Base-by-base conservation (phyloP, 23 tunicate genomes). In the Clavelina lepadiformis region DNA sequence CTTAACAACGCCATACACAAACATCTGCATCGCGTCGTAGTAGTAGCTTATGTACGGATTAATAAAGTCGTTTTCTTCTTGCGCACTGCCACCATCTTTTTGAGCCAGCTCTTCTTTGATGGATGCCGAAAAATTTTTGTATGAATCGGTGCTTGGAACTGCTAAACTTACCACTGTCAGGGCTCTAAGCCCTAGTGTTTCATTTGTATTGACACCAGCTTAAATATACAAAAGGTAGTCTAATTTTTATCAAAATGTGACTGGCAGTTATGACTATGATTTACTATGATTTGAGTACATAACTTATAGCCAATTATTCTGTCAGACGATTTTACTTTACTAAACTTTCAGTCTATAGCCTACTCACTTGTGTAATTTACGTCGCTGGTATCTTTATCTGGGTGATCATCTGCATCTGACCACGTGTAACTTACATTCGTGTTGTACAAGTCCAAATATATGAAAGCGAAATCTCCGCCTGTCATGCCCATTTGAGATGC, bases 391-490 rank as follows among this genome's bases (percentile, higher is more conserved):
- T 72, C 65, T 3, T 5, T 4, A 2, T 35, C 29, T 23, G 47
- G n/a, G 1, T 62, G 51, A 46, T 89, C 97, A 30, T 81, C 88
- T 1, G 57, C 75, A 31, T 81, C 73, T 2, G 74, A 65, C 97
- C 97, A 89, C 11, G 25, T 23, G 38, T 81, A 81, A 22, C 71
- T 74, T 25, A 31, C 54, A 79, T 89, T 89, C 25, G 87, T 60
- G 51, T 89, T 89, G 74, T 89, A 89, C 8, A 75, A 53, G 62
- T 89, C 97, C 19, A 89, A 53, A 55, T 81, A 89, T 23, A 80
- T 58, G 70, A 81, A 89, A 35, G 79, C 76, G 76, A 33, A 75
- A 19, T 80, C 80, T 3, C 91, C 97, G 22, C 38, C 33, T 22
- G 89, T 81, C 89, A 81, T 81, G 22, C 63, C 65, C 66, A 68